These are phyloP conservation scores for Drosophila nigrodunni DNA, from an alignment of 1,140 invertebrate species.

Conservation along the genomic window DNA sequence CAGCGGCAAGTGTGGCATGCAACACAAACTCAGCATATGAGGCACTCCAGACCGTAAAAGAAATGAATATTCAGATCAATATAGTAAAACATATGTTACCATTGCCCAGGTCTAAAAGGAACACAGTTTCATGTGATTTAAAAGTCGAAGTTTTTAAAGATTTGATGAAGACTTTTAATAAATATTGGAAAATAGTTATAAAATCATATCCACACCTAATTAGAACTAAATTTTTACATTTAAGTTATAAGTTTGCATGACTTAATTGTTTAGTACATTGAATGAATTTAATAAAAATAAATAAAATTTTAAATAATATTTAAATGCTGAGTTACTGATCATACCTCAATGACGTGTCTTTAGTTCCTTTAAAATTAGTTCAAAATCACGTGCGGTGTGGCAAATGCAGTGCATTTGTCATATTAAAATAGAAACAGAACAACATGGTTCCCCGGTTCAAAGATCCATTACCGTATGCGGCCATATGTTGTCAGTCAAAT, in stretches of 20 bases:
- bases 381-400: conserved; percentile 67
- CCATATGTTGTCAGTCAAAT: conserved; percentile 48
- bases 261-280: too few relatives aligned
- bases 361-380: conserved; percentile 27
- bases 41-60: conserved; percentile 3
- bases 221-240: too few relatives aligned
- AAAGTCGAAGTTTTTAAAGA: background rate
- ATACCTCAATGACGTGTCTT: background rate
- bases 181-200: too few relatives aligned
- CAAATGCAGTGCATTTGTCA: conserved; percentile 51
- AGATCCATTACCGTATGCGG: conserved; percentile 31
- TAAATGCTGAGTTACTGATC: too few relatives aligned
- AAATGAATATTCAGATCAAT: conserved; percentile 43
- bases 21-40: conserved; percentile 41
- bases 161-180: too few relatives aligned
- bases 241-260: too few relatives aligned
- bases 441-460: background rate
- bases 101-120: background rate
- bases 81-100: conserved; percentile 33
- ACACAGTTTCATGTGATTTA: background rate
- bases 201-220: too few relatives aligned
- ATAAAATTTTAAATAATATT: too few relatives aligned
- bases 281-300: too few relatives aligned
- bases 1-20: conserved; percentile 61
- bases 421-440: conserved; percentile 44